Percentiles rank a stretch among this genome's conserved stretches.
These are phyloP conservation scores for Hypotaenidia okinawae DNA, from an alignment of 2,797 vertebrate species.

Conservation along the genomic window DNA sequence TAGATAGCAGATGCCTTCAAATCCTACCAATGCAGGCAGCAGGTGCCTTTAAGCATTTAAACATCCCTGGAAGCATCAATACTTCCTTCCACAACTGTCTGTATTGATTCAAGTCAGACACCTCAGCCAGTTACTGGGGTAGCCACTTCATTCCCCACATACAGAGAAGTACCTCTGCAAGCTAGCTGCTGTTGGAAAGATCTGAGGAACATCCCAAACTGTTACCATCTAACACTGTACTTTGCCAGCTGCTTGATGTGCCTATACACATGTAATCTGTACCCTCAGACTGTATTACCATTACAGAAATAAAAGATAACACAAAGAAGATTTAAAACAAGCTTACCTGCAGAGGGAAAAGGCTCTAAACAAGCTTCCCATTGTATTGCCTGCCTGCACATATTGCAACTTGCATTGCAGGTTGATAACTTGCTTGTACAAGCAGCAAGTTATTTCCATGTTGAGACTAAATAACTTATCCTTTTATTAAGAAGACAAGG, in stretches of 20 bases:
- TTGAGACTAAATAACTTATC: neutral
- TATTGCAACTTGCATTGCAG: neutral
- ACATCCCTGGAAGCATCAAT: neutral
- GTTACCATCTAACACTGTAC: neutral
- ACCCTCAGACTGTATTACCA: neutral
- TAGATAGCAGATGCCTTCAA: neutral
- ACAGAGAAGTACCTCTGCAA: neutral
- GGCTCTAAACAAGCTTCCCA: neutral
- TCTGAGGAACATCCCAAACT: neutral
- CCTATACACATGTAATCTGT: neutral
- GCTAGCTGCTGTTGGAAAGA: neutral
- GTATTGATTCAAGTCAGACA: neutral
- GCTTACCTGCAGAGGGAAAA: neutral
- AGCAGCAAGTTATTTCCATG: neutral
- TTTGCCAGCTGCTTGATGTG: neutral
- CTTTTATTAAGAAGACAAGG: neutral
- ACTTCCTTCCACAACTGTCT: neutral
- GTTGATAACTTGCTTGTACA: neutral
- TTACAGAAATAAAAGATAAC: neutral
- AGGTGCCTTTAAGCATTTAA: neutral
- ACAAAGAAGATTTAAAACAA: neutral
- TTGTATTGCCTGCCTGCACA: neutral
- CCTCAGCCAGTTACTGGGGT: neutral
- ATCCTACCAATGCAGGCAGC: neutral
- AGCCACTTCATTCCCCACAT: neutral